Base-by-base conservation (phyloP, 2,797 vertebrate species). In the Enteromius radiatus region DNA sequence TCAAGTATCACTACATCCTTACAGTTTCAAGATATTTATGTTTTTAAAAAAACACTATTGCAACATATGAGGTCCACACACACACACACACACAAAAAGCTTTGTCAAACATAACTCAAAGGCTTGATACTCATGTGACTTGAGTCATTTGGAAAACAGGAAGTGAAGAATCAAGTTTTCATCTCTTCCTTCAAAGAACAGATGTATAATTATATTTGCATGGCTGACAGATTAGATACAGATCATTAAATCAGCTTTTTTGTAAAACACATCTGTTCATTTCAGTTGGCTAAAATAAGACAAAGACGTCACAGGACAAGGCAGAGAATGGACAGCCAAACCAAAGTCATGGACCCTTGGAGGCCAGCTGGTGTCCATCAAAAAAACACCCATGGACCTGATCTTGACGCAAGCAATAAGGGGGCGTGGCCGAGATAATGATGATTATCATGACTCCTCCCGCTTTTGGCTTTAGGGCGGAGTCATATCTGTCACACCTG, bases 401-500 rank as follows among this genome's bases (percentile, higher is more conserved):
- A 69, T 77, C 78, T 74, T 74, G 91, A 93, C 90, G 90, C 88
- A 89, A 92, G 91, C 90, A 92, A 36, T 82, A 86, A 84, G 80
- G 47, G 87, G 88, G 81, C 49, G 89, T 86, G 89, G 86, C 84
- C 80, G 81, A 90, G 82, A 83, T 86, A 86, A 88, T 21, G 85
- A 83, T 47, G 84, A 86, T 86, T 75, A 88, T 86, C 63, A 33
- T 47, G 86, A 80, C 89, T 89, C 88, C 86, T 89, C 89, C 81
- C 45, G 41, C 41, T 23, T 54, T 3, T 1, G 31, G 45, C 41
- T 23, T 54, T 3, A 1, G 31, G 43, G 28, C 19, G 15, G 45
- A 36, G 75, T 49, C 86, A 65, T 82, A 88, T 94, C 95, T 94
- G 93, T 94, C 94, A 95, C 96, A 99, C 97, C 97, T 99, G 97